Base-by-base conservation (phyloP, 2,888 invertebrate species). In the Eretmocerus hayati region DNA sequence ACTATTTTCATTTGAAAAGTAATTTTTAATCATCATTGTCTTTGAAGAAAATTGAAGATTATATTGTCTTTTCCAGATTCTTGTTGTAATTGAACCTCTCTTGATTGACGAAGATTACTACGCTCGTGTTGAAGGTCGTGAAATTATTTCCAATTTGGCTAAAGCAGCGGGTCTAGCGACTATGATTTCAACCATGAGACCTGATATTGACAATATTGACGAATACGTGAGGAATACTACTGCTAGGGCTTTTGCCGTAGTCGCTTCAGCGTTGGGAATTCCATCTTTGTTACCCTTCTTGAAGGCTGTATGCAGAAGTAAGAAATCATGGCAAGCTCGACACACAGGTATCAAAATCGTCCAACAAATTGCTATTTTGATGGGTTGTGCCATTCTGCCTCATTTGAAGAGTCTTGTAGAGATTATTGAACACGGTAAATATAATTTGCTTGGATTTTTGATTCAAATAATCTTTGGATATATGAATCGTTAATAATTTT, bases 151-250 rank as follows among this genome's bases (percentile, higher is more conserved):
- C 0, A 99, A 99, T 74, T 77, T 99, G 66, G 97, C 99, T 0
- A 99, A 99, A 76, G 99, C 99, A 2, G 99, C 99, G 3, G 99
- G 99, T 48, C 75, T 99, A 47, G 99, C 99, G 4, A 99, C 99
- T 13, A 99, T 99, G 99, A 99, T 99, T 65, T 97, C 97, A 4
- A 99, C 99, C 0, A 99, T 99, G 99, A 80, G 99, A 69, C 99
- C 99, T 0, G 99, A 99, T 76, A 99, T 99, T 62, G 99, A 99
- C 74, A 99, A 99, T 70, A 96, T 96, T 62, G 97, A 97, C 72
- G 96, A 97, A 74, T 99, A 99, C 67, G 99, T 99, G 32, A 82
- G 99, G 67, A 99, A 99, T 72, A 99, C 99, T 0, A 99, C 99
- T 0, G 99, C 99, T 5, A 81, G 99, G 63, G 99, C 99, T 1